Percentiles rank a stretch among this genome's conserved stretches.
phyloP scores from a whole-genome alignment of 2,797 vertebrate genomes.

The Tauraco hartlaubi region DNA sequence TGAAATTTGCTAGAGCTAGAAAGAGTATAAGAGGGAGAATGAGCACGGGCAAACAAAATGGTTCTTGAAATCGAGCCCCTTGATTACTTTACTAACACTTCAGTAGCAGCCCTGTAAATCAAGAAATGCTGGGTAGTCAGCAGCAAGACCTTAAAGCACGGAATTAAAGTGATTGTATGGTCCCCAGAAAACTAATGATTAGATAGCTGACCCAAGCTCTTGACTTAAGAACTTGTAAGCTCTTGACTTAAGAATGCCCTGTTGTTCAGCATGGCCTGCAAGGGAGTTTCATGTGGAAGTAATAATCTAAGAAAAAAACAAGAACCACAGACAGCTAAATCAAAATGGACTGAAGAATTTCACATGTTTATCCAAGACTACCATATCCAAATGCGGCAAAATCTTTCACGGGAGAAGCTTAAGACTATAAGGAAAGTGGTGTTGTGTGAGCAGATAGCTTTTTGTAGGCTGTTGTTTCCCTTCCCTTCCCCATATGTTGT shows the following conservation, averaged over 20 bases:
- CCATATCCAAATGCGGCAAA: neutral
- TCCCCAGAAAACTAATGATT: neutral
- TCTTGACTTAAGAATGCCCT: neutral
- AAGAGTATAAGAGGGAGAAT: neutral
- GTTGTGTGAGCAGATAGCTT: neutral
- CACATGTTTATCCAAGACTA: neutral
- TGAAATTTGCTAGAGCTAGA: neutral
- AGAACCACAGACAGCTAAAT: neutral
- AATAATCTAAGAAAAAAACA: neutral
- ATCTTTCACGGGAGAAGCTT: neutral
- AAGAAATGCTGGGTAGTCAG: neutral
- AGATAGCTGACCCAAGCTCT: neutral
- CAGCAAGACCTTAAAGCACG: neutral
- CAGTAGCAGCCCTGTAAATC: neutral
- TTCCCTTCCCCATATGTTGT: neutral
- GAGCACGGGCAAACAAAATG: neutral
- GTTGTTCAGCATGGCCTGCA: neutral
- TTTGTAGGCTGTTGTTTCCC: neutral
- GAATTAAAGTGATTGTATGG: neutral
- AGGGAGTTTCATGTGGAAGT: neutral
- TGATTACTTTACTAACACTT: neutral
- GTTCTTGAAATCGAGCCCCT: neutral
- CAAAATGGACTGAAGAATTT: neutral
- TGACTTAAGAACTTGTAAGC: neutral
- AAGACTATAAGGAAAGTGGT: neutral